Evolutionary conservation across 1,140 invertebrate species (phyloP), one percentile per base, ranked within the genome.

Genomic region (Meloidogyne floridensis): DNA sequence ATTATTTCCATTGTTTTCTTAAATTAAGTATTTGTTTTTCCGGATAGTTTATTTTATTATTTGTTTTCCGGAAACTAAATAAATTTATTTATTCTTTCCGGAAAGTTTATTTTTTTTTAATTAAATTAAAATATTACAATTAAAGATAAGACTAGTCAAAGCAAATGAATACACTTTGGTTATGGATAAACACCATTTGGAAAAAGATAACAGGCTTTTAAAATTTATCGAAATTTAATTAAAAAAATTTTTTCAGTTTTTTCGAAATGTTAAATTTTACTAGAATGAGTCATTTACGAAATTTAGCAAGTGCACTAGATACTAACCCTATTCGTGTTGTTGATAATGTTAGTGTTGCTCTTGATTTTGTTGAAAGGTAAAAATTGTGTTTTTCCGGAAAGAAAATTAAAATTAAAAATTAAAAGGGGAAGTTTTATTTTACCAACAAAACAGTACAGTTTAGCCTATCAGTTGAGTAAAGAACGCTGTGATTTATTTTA

Each of bases 401-500:
- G 32, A 32, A 51, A 79, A 11, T 43, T 18, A 79, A 72, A 47
- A 32, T 32, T 32, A 32, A 32, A 32, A 32, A 32, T 32, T 32
- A 32, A 32, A 32, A 79, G 76, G 65, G 84, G 84, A 11, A 84
- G 84, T 3, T 85, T 56, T 69, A 85, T 85, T 77, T 77, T 87
- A 15, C 85, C 84, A 42, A 84, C 74, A 10, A 82, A 86, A 77
- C 85, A 85, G 59, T 74, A 87, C 53, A 82, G 75, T 70, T 69
- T 80, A 15, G 84, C 84, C 10, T 65, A 82, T 54, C 72, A 73
- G 42, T 11, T 84, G 74, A 75, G 69, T 72, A 76, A 79, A 32
- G 85, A 87, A 72, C 20, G 84, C 51, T 85, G 84, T 59, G 81
- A 87, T 76, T 75, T 84, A 56, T 83, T 76, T 65, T 85, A 85